phyloP scores from a whole-genome alignment of 64 coral and sea anemone genomes.

The Montipora efflorescens region DNA sequence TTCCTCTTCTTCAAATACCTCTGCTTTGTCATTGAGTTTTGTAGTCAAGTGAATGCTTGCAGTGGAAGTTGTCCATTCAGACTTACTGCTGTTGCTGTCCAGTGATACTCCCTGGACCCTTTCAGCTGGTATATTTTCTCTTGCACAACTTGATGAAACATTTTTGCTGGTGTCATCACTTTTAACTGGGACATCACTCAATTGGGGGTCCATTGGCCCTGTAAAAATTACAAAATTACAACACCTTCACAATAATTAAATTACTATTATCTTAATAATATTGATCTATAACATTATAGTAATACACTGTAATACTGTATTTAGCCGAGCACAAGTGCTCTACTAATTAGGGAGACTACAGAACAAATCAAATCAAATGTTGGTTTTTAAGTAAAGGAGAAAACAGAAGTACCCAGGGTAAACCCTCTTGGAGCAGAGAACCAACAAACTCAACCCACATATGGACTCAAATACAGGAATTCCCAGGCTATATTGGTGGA shows the following conservation, averaged over 20 bases:
- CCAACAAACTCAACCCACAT: no score
- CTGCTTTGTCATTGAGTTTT: constrained; percentile 47
- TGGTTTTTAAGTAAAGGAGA: no score
- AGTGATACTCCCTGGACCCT: constrained; percentile 9
- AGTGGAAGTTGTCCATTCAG: constrained; percentile 35
- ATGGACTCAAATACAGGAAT: no score
- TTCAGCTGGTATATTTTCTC: not conserved
- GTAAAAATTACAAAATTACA: not conserved
- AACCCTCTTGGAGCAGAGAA: no score
- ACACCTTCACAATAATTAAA: not conserved
- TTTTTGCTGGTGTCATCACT: not conserved
- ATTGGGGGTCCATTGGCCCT: constrained; percentile 37
- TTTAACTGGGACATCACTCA: not conserved
- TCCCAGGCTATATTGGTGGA: no score
- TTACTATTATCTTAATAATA: no score
- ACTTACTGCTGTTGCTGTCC: not conserved
- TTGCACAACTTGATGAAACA: not conserved
- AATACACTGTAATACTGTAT: no score
- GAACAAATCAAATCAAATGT: no score
- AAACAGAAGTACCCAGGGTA: no score
- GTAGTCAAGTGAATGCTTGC: constrained; percentile 44
- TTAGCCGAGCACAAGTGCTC: no score
- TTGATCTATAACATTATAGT: no score
- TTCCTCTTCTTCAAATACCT: constrained; percentile 74
- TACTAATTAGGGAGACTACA: no score